These are phyloP conservation scores for Bubo scandiacus DNA, from an alignment of 2,113 vertebrate species.

Conservation along the genomic window DNA sequence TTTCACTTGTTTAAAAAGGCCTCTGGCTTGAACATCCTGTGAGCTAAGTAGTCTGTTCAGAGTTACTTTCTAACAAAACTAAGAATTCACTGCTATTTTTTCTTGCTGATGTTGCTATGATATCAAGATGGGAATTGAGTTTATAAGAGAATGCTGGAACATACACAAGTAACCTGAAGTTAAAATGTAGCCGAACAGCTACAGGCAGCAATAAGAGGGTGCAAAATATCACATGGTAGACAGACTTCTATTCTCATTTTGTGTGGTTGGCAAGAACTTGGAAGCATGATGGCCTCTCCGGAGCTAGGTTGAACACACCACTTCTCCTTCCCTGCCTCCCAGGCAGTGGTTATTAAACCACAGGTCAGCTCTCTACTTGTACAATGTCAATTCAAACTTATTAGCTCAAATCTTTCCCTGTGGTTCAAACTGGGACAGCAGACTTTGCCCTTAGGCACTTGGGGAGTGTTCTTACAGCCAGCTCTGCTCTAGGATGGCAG, in stretches of 20 bases:
- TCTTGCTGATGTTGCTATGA: background rate
- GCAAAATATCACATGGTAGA: background rate
- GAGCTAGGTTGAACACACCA: background rate
- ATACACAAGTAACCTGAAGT: background rate
- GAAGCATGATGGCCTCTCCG: background rate
- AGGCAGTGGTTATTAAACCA: constrained; percentile 1
- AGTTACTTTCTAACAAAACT: background rate
- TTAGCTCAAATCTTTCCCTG: background rate
- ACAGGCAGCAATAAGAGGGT: background rate
- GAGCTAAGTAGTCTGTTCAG: background rate
- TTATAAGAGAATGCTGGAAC: background rate
- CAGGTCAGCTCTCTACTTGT: background rate
- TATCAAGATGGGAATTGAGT: background rate
- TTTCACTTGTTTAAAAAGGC: background rate
- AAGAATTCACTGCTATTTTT: background rate
- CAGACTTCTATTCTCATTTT: background rate
- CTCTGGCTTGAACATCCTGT: background rate
- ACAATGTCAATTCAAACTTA: background rate
- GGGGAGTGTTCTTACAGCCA: background rate
- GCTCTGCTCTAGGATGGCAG: background rate
- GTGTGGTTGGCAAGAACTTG: background rate
- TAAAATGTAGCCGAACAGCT: background rate
- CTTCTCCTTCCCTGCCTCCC: background rate
- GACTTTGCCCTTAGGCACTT: background rate
- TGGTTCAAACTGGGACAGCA: background rate